Base-by-base conservation (phyloP, 2,113 vertebrate species). In the Barbus barbus region DNA sequence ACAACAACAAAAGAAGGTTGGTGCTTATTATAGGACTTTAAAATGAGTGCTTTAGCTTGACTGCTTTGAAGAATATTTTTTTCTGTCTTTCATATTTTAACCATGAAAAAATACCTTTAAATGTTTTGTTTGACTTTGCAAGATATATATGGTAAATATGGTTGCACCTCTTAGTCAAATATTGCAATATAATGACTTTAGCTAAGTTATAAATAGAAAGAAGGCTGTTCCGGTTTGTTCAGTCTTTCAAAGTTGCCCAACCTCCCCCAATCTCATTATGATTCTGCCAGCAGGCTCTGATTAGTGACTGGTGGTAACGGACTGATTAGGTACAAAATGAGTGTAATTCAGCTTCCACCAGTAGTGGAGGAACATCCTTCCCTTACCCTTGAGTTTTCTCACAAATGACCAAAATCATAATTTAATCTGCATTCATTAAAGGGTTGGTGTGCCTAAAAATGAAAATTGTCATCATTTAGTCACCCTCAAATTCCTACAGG, bases 321-420 rank as follows among this genome's bases (percentile, higher is more conserved):
- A n/a, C 75, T 78, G 63, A 78, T 58, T 48, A 77, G 46, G 51
- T 20, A 51, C 44, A 22, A 75, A 84, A 84, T 78, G 22, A 78
- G 24, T 22, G 48, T 71, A 69, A 84, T 56, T 84, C 63, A 46
- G 46, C 16, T 44, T 78, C 72, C 22, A 69, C 72, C 28, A 51
- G 36, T 71, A 73, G 46, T 53, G 44, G 16, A 74, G 33, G 69
- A 26, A 36, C 26, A 51, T 22, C 46, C 72, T 65, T 51, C 8
- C 24, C 13, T 84, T 77, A 53, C 82, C 82, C 51, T 72, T 77
- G 74, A 28, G 60, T 60, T 75, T 48, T 84, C 61, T 48, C 63
- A 51, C 20, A 44, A 20, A 41, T 63, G 9, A 36, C 38, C 60
- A 51, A n/a, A 38, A 69, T 3, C 33, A 38, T 44, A 67, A 56